These are phyloP conservation scores for Hypomecis punctinalis DNA, from an alignment of 2,888 invertebrate genomes.

Conservation along the genomic window DNA sequence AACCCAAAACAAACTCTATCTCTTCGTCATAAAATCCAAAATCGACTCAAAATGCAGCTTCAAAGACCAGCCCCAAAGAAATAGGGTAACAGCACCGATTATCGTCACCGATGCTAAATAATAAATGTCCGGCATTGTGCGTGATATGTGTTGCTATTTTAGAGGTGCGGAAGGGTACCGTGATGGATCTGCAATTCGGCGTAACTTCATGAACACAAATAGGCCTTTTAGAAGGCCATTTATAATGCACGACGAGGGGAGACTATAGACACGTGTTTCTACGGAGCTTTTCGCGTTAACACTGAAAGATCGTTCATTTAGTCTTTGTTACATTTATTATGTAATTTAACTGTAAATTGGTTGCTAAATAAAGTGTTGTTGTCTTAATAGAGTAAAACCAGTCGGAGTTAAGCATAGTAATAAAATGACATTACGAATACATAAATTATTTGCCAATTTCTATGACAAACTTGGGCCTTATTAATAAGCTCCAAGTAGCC, in stretches of 20 bases:
- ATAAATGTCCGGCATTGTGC: conserved; percentile 64
- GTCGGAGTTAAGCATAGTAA: no score
- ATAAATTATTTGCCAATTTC: no score
- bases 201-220: conserved; percentile 37
- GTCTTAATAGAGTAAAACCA: no score
- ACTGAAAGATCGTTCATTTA: no score
- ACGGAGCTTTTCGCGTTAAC: not conserved
- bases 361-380: no score
- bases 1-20: conserved; percentile 21
- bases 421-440: no score
- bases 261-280: conserved; percentile 9
- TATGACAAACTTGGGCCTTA: no score
- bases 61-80: conserved; percentile 48
- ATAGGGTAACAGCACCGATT: conserved; percentile 66
- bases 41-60: not conserved
- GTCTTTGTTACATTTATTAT: no score
- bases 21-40: conserved; percentile 8
- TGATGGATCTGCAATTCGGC: conserved; percentile 47
- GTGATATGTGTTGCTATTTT: conserved; percentile 46
- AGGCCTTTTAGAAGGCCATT: conserved; percentile 36
- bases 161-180: conserved; percentile 44
- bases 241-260: conserved; percentile 32
- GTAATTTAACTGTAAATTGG: no score
- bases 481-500: no score
- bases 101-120: conserved; percentile 71